Base-by-base conservation (phyloP, 1,140 invertebrate species). In the Amyelois transitella region DNA sequence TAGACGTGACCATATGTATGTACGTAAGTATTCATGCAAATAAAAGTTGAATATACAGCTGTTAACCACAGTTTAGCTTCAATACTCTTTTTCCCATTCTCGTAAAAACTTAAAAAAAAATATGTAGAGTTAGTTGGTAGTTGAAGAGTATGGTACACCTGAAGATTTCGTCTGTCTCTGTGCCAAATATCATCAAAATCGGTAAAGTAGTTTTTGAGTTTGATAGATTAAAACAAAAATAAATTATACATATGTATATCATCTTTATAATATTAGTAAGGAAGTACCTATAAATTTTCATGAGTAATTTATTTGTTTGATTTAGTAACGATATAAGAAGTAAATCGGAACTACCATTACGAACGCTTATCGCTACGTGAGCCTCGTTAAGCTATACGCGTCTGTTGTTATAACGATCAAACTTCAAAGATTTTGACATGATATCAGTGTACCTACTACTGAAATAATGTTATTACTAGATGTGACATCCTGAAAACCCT, bases 291-390 rank as follows among this genome's bases (percentile, higher is more conserved):
- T 38, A 38, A 14, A 14, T 38, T 38, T n/a, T 14, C 32, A 38
- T 2, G 14, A 38, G 10, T 51, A 8, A 51, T 6, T 10, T 54
- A 47, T 61, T 58, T 45, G 38, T 38, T 38, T 55, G 52, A 63
- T 65, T 71, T 51, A 67, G 58, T 58, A 60, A 65, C 59, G 57
- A 55, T 59, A n/a, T 49, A 1, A 17, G 53, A 52, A 60, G 47
- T 71, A 69, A 72, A 72, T 72, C 54, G 66, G 63, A 69, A 70
- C 55, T 66, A 65, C 64, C 66, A 61, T 69, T 70, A 65, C n/a
- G n/a, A n/a, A n/a, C 52, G 59, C 63, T 70, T 72, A 75, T 75
- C 69, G 60, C 44, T 64, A 60, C 53, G 62, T 62, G 57, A 49
- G 62, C 60, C 49, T 63, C 62, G 45, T 54, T 61, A 51, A 58